These are phyloP conservation scores for Drosophila bocqueti DNA, from an alignment of 1,140 invertebrate genomes.

Conservation along the genomic window DNA sequence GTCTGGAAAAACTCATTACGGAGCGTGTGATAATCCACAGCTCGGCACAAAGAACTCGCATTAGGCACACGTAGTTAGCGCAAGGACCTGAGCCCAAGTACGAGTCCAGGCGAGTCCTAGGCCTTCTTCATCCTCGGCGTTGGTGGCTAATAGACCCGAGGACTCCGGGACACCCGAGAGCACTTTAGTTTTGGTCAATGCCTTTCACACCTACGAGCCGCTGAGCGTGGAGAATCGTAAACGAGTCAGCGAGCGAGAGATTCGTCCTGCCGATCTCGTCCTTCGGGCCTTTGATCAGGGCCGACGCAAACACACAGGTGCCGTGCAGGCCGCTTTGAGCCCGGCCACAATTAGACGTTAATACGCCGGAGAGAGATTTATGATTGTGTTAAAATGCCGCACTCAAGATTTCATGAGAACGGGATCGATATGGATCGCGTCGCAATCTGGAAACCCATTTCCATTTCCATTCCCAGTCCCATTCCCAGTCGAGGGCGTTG, in stretches of 20 bases:
- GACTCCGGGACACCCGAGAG: conserved; percentile 12
- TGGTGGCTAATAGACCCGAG: conserved; percentile 76
- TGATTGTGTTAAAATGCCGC: conserved; percentile 79
- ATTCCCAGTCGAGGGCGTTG: conserved; percentile 49
- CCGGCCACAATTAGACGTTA: conserved; percentile 75
- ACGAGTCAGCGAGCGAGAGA: conserved; percentile 35
- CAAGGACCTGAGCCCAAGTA: conserved; percentile 47
- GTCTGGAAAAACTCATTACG: conserved; percentile 68
- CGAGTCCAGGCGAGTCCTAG: neutral
- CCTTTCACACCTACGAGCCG: conserved; percentile 72
- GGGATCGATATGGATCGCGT: conserved; percentile 48
- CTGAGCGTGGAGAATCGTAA: conserved; percentile 77
- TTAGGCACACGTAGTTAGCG: conserved; percentile 83
- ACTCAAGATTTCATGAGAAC: conserved; percentile 68
- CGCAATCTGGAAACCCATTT: conserved; percentile 17
- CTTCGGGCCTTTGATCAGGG: conserved; percentile 62
- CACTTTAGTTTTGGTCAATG: conserved; percentile 82
- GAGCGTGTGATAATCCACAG: conserved; percentile 80
- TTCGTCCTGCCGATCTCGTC: conserved; percentile 29
- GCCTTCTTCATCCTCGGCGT: conserved; percentile 33
- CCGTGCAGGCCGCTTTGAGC: conserved; percentile 33
- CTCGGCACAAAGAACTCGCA: conserved; percentile 62
- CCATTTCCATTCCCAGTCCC: conserved; percentile 20
- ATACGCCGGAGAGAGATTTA: conserved; percentile 72
- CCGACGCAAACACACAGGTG: conserved; percentile 70